phyloP scores from a whole-genome alignment of 2,888 invertebrate species.

The Leptura quadrifasciata region DNA sequence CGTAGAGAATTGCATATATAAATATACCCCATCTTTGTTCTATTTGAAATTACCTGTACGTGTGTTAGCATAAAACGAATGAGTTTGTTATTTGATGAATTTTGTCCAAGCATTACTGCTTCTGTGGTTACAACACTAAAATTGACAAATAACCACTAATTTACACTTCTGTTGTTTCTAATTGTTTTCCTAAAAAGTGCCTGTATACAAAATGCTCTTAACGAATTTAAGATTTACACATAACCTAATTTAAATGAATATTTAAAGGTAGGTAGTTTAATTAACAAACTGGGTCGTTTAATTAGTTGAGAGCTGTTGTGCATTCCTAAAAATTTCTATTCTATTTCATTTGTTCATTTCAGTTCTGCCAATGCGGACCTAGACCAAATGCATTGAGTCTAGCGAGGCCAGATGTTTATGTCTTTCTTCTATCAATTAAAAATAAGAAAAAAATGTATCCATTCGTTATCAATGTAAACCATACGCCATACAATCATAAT shows the following conservation, averaged over 20 bases:
- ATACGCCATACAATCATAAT: neutral
- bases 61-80: slow-evolving; percentile 26
- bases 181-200: slow-evolving; percentile 9
- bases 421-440: neutral
- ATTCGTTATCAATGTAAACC: neutral
- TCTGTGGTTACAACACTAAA: slow-evolving; percentile 19
- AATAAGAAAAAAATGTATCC: neutral
- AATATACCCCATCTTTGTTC: slow-evolving; percentile 58
- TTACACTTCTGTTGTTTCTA: slow-evolving; percentile 18
- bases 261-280: no score
- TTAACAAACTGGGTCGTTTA: neutral
- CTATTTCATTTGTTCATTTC: neutral
- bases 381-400: neutral
- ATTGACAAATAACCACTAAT: slow-evolving; percentile 27
- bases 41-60: slow-evolving; percentile 50
- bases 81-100: slow-evolving; percentile 18
- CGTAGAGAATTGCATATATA: slow-evolving; percentile 59
- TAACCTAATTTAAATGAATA: neutral
- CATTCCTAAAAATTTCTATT: neutral
- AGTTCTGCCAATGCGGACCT: neutral
- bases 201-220: neutral
- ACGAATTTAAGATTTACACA: neutral
- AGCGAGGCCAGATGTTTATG: neutral
- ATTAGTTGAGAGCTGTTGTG: neutral
- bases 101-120: slow-evolving; percentile 13